Evolutionary conservation across 2,113 vertebrate genomes (phyloP).

Genomic region (Laterallus jamaicensis): DNA sequence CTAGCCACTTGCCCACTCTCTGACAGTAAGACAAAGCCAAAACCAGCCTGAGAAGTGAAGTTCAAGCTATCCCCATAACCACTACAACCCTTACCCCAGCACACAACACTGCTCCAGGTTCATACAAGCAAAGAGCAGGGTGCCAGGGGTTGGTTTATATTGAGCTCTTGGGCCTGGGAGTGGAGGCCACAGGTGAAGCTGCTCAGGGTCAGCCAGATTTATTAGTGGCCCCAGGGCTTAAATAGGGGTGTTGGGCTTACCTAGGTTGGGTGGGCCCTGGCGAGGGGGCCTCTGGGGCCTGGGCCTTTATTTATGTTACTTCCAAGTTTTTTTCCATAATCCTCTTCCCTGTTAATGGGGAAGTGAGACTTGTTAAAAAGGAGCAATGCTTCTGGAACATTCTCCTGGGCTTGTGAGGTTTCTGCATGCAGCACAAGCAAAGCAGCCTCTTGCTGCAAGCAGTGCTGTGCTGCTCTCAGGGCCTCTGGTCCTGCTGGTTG

Average conservation of each 20-base stretch:
- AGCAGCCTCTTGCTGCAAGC: no score
- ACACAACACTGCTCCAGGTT: fast-evolving
- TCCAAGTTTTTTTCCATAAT: fast-evolving
- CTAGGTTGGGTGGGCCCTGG: fast-evolving
- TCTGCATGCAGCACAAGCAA: no score
- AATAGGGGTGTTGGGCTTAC: fast-evolving
- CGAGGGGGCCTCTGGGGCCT: no score
- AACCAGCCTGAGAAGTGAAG: fast-evolving
- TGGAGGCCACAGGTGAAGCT: neutral
- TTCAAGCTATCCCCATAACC: fast-evolving
- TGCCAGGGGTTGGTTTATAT: neutral
- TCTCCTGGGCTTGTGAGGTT: fast-evolving
- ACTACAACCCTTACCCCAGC: fast-evolving
- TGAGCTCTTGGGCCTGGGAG: neutral
- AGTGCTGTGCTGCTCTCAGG: fast-evolving
- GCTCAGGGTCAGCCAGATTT: neutral
- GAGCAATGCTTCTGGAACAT: fast-evolving
- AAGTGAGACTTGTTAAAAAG: neutral
- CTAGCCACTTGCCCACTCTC: fast-evolving
- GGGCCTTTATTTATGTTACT: fast-evolving
- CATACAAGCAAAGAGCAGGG: fast-evolving
- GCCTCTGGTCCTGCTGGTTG: fast-evolving
- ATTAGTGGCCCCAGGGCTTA: neutral
- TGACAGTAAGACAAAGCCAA: fast-evolving
- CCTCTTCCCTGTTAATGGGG: fast-evolving